phyloP scores from a whole-genome alignment of 2,113 vertebrate genomes.

The Python bivittatus region DNA sequence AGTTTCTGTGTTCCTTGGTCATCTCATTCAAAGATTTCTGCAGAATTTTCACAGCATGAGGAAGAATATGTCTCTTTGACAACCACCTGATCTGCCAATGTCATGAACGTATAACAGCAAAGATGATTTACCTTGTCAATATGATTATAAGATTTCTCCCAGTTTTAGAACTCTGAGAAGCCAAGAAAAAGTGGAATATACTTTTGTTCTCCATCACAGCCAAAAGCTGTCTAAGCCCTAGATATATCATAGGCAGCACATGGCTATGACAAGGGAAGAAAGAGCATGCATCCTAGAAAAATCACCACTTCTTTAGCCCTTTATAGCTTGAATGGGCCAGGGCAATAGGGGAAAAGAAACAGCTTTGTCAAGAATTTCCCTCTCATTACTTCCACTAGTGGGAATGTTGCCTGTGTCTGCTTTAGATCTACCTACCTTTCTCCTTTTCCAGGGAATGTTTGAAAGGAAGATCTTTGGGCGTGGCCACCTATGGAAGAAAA shows the following conservation, averaged over 20 bases:
- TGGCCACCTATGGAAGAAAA: background rate
- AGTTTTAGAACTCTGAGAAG: background rate
- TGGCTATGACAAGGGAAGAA: background rate
- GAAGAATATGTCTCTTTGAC: no score
- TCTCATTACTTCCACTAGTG: background rate
- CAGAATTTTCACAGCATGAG: background rate
- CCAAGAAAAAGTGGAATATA: background rate
- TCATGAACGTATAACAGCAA: background rate
- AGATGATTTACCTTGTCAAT: background rate
- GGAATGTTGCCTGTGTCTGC: background rate
- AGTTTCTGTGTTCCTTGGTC: background rate
- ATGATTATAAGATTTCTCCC: background rate
- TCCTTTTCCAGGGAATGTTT: background rate
- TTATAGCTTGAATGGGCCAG: background rate
- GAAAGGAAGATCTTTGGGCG: background rate
- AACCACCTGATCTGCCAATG: background rate
- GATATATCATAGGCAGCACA: background rate
- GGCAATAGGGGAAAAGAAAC: background rate
- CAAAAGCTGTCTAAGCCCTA: background rate
- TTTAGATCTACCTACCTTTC: background rate
- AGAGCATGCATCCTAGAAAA: background rate
- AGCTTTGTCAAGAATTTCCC: background rate
- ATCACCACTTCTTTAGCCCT: background rate
- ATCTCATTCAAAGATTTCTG: background rate
- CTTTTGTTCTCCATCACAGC: background rate